Evolutionary conservation across 2,888 invertebrate genomes (phyloP), one percentile per base, ranked within the genome.

Genomic region (Drosophila subsilvestris): DNA sequence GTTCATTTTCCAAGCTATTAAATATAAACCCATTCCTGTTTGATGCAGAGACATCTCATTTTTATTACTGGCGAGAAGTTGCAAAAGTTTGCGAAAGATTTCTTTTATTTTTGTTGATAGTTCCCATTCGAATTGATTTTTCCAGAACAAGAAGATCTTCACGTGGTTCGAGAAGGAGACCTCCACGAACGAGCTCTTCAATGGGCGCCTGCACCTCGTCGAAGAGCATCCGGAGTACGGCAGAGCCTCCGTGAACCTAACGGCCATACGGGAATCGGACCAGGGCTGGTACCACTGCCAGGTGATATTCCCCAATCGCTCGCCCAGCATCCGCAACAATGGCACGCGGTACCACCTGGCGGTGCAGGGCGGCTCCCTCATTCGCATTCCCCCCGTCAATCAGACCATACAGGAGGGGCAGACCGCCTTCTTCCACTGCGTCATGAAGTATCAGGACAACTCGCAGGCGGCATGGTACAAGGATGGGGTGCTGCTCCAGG

Each of bases 221-320:
- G 93, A 93, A 63, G 93, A 91, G 75, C 91, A 92, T 70, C 90
- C 90, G 47, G 92, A 92, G 17, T 93, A 93, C 55, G 95, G 94
- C 70, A 93, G 93, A 68, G 95, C 95, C 20, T 93, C 94, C 79
- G 94, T 97, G 83, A 97, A 98, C 93, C 93, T 98, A 76, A 97
- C 96, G 63, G 95, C 96, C 79, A 97, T 98, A 83, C 94, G 96
- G 75, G 97, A 97, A 92, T 95, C 96, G 56, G 98, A 98, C 92
- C 95, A 96, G 88, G 98, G 98, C 79, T 96, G 97, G 94, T 98
- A 97, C 93, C 96, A 97, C 93, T 98, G 98, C 93, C 95, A 95
- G 90, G 95, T 98, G 75, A 94, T 95, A 89, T 98, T 97, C 91
- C 96, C 98, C 71, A 97, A 97, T 92, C 95, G 97, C 85, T 95